Base-by-base conservation (phyloP, 37 sponge, comb jelly and placozoan species). In the Sycon ciliatum region DNA sequence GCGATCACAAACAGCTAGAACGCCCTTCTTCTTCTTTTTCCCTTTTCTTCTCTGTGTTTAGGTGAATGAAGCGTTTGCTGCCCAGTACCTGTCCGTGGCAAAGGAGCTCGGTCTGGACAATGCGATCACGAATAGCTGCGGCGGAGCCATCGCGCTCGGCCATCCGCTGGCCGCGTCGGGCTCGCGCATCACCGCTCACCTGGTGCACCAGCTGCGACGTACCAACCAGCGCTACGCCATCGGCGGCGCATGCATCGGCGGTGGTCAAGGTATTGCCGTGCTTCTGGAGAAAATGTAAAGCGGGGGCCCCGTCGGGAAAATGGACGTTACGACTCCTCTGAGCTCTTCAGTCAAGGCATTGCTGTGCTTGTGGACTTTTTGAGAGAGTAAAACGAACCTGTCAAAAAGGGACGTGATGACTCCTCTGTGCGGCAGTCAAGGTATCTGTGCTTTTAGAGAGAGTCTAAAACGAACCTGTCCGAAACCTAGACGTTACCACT, bases 61-160 rank as follows among this genome's bases (percentile, higher is more conserved):
- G 95, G 88, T 95, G 24, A 95, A 95, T 39, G 97, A 95, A 72
- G 97, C 97, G 3, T 95, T 95, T 83, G 97, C 97, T 33, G 80
- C 97, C 36, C 97, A 95, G 67, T 87, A 60, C 73, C 80, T 95
- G 36, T 79, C 97, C 0, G 97, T 95, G 31, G 76, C 62, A 61
- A 90, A 90, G 76, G 97, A 95, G 70, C 64, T 91, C 29, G 86
- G 84, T 1, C 80, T 95, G 57, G 86, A 91, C 35, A 76, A 70
- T 23, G 81, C 71, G 23, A 91, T 56, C 75, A 85, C 97, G 28
- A 95, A 95, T 39, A 57, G 69, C 36, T 82, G 85, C 80, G 97
- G 97, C 54, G 97, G 97, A 38, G 97, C 97, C 4, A 91, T 95
- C 20, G 92, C 98, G n/a, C 73, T 96, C 57, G 98, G 98, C 0